Evolutionary conservation across 1,140 invertebrate genomes (phyloP).

Genomic region (Drosophila willistoni): DNA sequence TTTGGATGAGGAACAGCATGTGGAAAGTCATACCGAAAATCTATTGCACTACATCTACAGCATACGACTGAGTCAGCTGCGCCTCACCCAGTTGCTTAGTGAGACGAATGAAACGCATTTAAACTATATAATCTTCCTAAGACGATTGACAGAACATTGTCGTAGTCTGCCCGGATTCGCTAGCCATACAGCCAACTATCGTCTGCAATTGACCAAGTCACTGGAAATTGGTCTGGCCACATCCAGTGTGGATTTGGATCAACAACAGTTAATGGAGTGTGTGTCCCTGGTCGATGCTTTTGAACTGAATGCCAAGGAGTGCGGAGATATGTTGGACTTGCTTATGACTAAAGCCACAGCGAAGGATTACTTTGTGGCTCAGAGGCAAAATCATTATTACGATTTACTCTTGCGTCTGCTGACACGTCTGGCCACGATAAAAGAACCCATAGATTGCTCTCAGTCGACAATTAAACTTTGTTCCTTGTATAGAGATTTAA

Average conservation of each 20-base stretch:
- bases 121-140: conserved; percentile 67
- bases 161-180: conserved; percentile 47
- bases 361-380: conserved; percentile 44
- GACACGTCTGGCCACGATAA: conserved; percentile 52
- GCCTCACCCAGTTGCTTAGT: conserved; percentile 57
- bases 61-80: conserved; percentile 56
- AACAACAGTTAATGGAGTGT: conserved; percentile 54
- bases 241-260: conserved; percentile 24
- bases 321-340: conserved; percentile 60
- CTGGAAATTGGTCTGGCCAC: conserved; percentile 59
- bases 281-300: conserved; percentile 63
- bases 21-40: conserved; percentile 43
- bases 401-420: conserved; percentile 60
- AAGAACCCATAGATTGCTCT: conserved; percentile 53
- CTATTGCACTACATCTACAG: conserved; percentile 73
- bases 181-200: conserved; percentile 56
- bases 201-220: conserved; percentile 65
- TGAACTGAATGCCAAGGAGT: conserved; percentile 56
- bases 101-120: conserved; percentile 42
- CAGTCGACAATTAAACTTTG: conserved; percentile 49
- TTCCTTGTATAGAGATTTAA: conserved; percentile 45
- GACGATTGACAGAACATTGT: conserved; percentile 53
- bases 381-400: conserved; percentile 56
- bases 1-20: conserved; percentile 24
- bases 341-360: conserved; percentile 49